These are phyloP conservation scores for Telmatherina bonti DNA, from an alignment of 2,797 vertebrate species.

Conservation along the genomic window DNA sequence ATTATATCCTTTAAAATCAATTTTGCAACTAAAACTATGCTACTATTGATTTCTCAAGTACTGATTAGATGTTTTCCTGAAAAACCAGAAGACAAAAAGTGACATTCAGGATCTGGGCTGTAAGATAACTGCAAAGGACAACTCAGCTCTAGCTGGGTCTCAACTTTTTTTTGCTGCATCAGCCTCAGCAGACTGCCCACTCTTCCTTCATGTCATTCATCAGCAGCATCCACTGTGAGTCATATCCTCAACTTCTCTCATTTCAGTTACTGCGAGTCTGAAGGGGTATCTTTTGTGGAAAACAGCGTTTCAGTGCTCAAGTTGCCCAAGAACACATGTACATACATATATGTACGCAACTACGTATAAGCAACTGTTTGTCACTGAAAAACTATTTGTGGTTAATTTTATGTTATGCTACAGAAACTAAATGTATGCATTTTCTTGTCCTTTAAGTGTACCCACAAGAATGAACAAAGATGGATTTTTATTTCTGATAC, in stretches of 20 bases:
- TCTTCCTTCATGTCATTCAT: constrained; percentile 21
- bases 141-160: constrained; percentile 13
- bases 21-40: not conserved
- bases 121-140: not conserved
- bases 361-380: no score
- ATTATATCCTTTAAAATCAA: no score
- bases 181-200: constrained; percentile 24
- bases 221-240: constrained; percentile 18
- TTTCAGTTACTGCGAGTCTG: not conserved
- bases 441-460: not conserved
- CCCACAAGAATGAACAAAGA: no score
- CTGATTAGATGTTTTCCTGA: constrained; percentile 10
- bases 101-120: constrained; percentile 10
- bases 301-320: not conserved
- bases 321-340: no score
- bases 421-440: not conserved
- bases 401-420: not conserved
- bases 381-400: not conserved
- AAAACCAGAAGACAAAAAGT: constrained; percentile 6
- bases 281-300: not conserved
- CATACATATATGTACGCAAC: no score
- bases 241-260: constrained; percentile 20
- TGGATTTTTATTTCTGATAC: no score
- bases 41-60: not conserved
- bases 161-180: constrained; percentile 10